Evolutionary conservation across 1,140 invertebrate genomes (phyloP).

Genomic region (Sarcophaga peregrina): DNA sequence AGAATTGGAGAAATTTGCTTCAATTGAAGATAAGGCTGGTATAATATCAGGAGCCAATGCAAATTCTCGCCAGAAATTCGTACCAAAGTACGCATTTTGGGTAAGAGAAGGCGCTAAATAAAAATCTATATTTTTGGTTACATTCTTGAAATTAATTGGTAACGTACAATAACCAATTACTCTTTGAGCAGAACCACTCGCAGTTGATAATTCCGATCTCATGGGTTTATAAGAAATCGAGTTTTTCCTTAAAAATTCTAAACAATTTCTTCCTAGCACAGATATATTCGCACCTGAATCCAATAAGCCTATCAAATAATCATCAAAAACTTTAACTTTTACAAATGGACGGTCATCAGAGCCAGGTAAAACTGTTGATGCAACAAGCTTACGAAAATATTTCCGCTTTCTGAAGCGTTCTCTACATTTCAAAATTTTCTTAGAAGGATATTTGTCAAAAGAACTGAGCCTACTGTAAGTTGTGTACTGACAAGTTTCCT

Average conservation of each 20-base stretch:
- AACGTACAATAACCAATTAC: slow-evolving; percentile 13
- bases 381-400: not conserved
- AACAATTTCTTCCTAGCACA: not conserved
- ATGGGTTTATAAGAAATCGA: not conserved
- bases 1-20: not conserved
- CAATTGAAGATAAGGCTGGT: not conserved
- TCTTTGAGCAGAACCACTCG: not conserved
- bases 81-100: not conserved
- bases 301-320: not conserved
- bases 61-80: slow-evolving; percentile 5
- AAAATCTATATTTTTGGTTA: not conserved
- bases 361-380: not conserved
- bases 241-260: not conserved
- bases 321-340: not conserved
- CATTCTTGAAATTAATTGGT: not conserved
- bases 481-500: not conserved
- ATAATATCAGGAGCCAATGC: slow-evolving; percentile 7
- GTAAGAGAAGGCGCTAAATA: slow-evolving; percentile 6
- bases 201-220: not conserved
- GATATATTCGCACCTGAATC: not conserved
- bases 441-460: not conserved
- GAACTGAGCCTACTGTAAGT: not conserved
- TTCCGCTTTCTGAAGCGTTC: not conserved
- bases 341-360: not conserved
- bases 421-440: not conserved